Evolutionary conservation across 2,797 vertebrate species (phyloP), one percentile per base, ranked within the genome.

Genomic region (Cheirogaleus major): DNA sequence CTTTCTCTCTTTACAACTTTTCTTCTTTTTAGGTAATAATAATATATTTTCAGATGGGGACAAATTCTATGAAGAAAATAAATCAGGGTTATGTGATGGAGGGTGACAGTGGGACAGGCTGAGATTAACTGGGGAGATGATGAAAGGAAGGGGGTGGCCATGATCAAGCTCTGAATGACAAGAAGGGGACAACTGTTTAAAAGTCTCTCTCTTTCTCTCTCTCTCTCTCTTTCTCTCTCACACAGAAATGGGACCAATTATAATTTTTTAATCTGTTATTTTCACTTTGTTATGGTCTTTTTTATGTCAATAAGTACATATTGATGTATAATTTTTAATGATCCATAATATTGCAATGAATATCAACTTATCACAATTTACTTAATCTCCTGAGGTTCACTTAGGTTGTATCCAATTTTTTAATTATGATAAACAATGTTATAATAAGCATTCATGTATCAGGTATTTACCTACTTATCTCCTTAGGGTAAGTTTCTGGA

Each of bases 261-360:
- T 78, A 69, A 70, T 93, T 79, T 94, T 83, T 92, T 59, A 86
- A 82, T 38, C 61, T 9, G 0, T 30, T 95, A 65, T 78, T 94
- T 86, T 94, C 78, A 89, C 35, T 84, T 65, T 52, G 14, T 43
- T 38, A 23, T 9, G 41, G 78, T 91, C 55, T 85, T 48, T 94
- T 59, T 89, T 65, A 73, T 82, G n/a, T 78, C 45, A 83, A 72
- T 76, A 94, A 65, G 57, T 76, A 41, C 32, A 78, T 41, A 43
- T 48, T 43, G 38, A 43, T 59, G 13, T 43, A 78, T 72, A 72
- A 85, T 50, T 92, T 79, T 92, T 87, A 84, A 78, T 59, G 81
- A 15, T 57, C 9, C 70, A 67, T 38, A 92, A 72, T 78, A 81
- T 65, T 55, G 20, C 30, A 81, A 15, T 50, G 45, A 72, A 78